Evolutionary conservation across 2,797 vertebrate genomes (phyloP).

Genomic region (Percopsis omiscomaycus): DNA sequence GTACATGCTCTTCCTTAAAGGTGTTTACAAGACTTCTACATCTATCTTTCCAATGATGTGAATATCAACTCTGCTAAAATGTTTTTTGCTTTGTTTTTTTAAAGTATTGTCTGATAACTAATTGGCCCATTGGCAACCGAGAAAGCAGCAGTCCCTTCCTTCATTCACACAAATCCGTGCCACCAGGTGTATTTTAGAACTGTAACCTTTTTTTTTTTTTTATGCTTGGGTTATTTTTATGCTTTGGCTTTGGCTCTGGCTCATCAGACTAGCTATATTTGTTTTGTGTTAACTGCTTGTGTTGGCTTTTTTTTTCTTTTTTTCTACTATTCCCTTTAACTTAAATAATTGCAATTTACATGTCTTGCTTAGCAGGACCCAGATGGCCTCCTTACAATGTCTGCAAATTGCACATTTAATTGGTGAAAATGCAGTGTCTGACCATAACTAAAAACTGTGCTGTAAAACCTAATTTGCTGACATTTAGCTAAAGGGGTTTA

Average conservation of each 20-base stretch:
- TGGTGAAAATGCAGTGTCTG: slow-evolving; percentile 28
- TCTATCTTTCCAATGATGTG: background rate
- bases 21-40: background rate
- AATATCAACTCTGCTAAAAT: slow-evolving; percentile 14
- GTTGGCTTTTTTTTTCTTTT: slow-evolving; percentile 30
- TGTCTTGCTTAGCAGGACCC: slow-evolving; percentile 22
- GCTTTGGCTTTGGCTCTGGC: no score
- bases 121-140: slow-evolving; percentile 12
- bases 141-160: slow-evolving; percentile 22
- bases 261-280: background rate
- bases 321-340: slow-evolving; percentile 16
- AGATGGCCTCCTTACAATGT: background rate
- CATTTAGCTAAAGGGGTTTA: background rate
- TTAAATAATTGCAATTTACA: background rate
- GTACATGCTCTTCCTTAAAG: background rate
- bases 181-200: slow-evolving; percentile 21
- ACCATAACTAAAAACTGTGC: background rate
- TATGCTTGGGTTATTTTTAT: background rate
- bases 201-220: background rate
- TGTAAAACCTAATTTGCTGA: background rate
- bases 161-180: slow-evolving; percentile 30
- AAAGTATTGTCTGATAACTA: slow-evolving; percentile 15
- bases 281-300: slow-evolving; percentile 1
- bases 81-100: no score
- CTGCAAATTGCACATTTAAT: slow-evolving; percentile 25